Evolutionary conservation across 2,888 invertebrate species (phyloP).

Genomic region (Cosmorhoe ocellata): DNA sequence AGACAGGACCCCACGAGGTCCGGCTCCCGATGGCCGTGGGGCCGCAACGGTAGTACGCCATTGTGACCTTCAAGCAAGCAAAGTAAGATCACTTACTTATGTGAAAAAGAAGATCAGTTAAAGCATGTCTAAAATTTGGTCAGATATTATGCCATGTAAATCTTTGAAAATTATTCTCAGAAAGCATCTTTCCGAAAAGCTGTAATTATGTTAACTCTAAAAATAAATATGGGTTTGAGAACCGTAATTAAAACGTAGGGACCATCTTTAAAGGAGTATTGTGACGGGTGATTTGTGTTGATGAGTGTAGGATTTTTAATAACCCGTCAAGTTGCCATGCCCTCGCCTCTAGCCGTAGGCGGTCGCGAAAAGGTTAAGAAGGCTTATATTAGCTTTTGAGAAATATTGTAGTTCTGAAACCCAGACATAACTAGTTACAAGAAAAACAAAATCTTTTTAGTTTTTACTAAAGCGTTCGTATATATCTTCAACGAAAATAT

Average conservation of each 20-base stretch:
- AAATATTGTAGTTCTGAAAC: not conserved
- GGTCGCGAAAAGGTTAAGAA: not conserved
- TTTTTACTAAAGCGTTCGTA: too few species aligned
- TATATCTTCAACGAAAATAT: too few species aligned
- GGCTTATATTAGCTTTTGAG: not conserved
- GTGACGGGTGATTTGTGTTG: conserved; percentile 15
- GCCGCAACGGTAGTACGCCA: conserved; percentile 76
- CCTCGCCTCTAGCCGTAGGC: conserved; percentile 1
- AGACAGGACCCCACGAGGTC: conserved; percentile 82
- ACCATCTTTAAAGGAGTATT: not conserved
- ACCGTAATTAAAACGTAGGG: conserved; percentile 10
- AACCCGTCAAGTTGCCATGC: conserved; percentile 4
- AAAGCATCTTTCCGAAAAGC: conserved; percentile 9
- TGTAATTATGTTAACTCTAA: conserved; percentile 7
- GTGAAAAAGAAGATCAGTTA: too few species aligned
- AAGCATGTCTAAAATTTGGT: conserved; percentile 18
- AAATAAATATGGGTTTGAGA: conserved; percentile 5
- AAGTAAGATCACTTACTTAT: too few species aligned
- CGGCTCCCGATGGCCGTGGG: conserved; percentile 74
- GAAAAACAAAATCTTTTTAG: too few species aligned
- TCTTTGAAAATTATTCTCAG: conserved; percentile 8
- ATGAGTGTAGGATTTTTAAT: conserved; percentile 14
- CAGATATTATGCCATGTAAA: too few species aligned
- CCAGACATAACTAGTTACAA: too few species aligned
- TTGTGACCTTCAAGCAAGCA: conserved; percentile 48